Conservation (phyloP, 2,797 vertebrate genomes). For the Vireo griseus region DNA sequence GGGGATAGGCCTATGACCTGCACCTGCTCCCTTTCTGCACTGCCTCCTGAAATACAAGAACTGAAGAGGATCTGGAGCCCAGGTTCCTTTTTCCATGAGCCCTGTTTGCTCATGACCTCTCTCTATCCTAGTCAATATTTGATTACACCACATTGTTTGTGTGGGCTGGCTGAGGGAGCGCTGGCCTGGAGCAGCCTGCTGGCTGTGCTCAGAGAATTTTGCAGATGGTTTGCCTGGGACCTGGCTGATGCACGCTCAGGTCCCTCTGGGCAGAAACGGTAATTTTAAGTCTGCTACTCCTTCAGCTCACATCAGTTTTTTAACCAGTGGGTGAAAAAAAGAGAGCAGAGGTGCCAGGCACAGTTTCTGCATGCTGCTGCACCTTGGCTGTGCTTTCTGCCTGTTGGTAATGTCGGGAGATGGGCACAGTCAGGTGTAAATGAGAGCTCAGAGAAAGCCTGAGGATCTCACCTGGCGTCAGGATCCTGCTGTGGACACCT, state of each 20-base stretch:
- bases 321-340: not conserved
- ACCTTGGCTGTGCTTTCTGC: not conserved
- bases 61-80: not conserved
- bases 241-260: not conserved
- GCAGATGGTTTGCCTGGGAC: not conserved
- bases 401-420: not conserved
- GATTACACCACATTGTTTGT: rapidly evolving
- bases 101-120: not conserved
- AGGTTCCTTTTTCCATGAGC: rapidly evolving
- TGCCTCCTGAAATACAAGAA: not conserved
- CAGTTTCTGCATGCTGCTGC: not conserved
- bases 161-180: not conserved
- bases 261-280: not conserved
- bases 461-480: not conserved
- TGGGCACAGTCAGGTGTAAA: not conserved
- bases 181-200: not conserved
- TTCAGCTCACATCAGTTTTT: not conserved
- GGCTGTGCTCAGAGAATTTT: not conserved
- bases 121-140: not conserved
- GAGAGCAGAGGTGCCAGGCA: not conserved
- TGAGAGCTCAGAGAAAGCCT: not conserved
- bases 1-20: not conserved
- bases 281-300: not conserved
- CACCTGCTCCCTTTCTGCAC: rapidly evolving
- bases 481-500: not conserved